phyloP scores from a whole-genome alignment of 2,888 invertebrate genomes.

The Schrankia costaestrigalis region DNA sequence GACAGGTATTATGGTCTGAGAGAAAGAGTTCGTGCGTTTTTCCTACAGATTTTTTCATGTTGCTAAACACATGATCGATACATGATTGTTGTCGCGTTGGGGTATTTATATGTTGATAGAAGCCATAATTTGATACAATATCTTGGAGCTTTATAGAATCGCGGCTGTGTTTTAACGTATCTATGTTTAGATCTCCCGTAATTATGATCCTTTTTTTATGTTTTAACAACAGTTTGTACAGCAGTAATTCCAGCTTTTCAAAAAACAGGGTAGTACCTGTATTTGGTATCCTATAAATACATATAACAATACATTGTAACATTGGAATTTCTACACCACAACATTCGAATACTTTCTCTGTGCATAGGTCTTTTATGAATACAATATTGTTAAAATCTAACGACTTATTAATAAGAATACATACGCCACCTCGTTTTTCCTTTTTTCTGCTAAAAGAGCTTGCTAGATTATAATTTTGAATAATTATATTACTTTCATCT shows the following conservation, averaged over 20 bases:
- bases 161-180: background rate
- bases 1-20: background rate
- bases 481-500: background rate
- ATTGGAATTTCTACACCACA: constrained; percentile 1
- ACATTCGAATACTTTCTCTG: constrained; percentile 4
- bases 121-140: background rate
- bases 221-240: too few species aligned
- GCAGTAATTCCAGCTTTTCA: too few species aligned
- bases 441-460: constrained; percentile 1
- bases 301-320: background rate
- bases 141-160: background rate
- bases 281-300: constrained; percentile 1
- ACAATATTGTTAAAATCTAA: background rate
- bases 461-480: background rate
- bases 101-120: background rate
- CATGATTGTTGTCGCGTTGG: constrained; percentile 3
- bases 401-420: constrained; percentile 1
- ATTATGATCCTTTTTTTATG: too few species aligned
- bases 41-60: background rate
- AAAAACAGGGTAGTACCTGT: too few species aligned
- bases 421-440: constrained; percentile 3
- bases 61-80: constrained; percentile 2
- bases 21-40: background rate
- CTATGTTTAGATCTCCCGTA: too few species aligned
- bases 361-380: background rate